These are phyloP conservation scores for Lepus timidus DNA, from an alignment of 2,113 vertebrate species.

Conservation along the genomic window DNA sequence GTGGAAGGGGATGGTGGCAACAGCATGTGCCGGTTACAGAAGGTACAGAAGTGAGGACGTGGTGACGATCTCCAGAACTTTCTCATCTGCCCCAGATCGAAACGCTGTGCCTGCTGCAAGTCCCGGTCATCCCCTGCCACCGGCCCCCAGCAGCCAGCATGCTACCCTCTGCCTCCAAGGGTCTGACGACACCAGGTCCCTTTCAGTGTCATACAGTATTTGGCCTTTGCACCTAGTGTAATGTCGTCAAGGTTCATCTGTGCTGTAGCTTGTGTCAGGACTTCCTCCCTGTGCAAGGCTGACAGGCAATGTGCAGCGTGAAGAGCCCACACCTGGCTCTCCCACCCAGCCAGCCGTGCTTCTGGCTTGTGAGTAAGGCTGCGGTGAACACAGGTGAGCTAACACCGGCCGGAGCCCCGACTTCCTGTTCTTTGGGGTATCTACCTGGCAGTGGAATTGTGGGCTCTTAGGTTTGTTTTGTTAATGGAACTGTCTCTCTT, in stretches of 20 bases:
- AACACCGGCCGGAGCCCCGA: not conserved
- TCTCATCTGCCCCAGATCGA: not conserved
- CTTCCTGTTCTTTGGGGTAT: not conserved
- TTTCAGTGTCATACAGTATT: no score
- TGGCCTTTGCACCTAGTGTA: not conserved
- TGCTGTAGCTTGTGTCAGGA: not conserved
- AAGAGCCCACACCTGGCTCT: not conserved
- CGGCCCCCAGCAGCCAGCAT: not conserved
- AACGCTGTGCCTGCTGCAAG: not conserved
- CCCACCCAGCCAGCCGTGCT: not conserved
- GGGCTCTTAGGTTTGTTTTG: not conserved
- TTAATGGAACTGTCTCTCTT: not conserved
- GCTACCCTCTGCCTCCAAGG: not conserved
- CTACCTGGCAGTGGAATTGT: not conserved
- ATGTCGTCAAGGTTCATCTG: not conserved
- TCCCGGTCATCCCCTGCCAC: not conserved
- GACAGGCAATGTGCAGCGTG: no score
- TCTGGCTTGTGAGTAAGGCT: not conserved
- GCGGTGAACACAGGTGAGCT: not conserved
- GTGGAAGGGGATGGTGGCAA: not conserved
- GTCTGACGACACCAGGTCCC: not conserved
- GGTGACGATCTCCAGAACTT: not conserved
- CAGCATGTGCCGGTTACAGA: no score
- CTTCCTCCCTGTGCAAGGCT: not conserved
- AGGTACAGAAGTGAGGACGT: not conserved